Base-by-base conservation (phyloP, 2,888 invertebrate genomes). In the Campopleginae sp. region DNA sequence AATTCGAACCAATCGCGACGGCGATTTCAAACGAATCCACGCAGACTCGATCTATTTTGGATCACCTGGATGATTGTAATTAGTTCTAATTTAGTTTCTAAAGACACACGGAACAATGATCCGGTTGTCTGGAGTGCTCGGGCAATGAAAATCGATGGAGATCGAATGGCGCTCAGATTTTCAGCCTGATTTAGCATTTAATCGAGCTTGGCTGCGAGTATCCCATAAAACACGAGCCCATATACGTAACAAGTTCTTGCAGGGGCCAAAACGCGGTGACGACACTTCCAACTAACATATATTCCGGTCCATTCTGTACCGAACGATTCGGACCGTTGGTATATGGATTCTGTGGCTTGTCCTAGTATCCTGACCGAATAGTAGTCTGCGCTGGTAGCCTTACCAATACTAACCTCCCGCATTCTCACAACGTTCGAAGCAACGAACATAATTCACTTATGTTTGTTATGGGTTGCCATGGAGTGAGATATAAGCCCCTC, bases 391-490 rank as follows among this genome's bases (percentile, higher is more conserved):
- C 70, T 80, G 48, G 66, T 65, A 58, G 66, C n/a, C 51, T 51
- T 54, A 38, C 61, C 61, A 70, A 76, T 51, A 68, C 68, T 66
- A 58, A 76, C 44, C 46, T 76, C 46, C 65, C 78, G 27, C 31
- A 19, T 46, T 44, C 84, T 66, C 42, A 42, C 48, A 70, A 90
- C 90, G 90, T 70, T 42, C 72, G 79, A 71, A 81, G 77, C 70
- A 91, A 91, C 90, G 89, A 88, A 89, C 91, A 92, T 93, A 92
- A 93, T 92, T 93, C 92, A 92, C 91, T 92, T 90, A 92, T 91
- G 93, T 93, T 92, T 92, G 93, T 92, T 93, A 92, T 91, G 91
- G 91, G 91, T 91, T 91, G 90, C 92, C 90, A 91, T 92, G 91
- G 90, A 91, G 91, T 91, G 92, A 92, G 90, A 92, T 92, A 92